These are phyloP conservation scores for Prorops nasuta DNA, from an alignment of 1,140 invertebrate species.

Conservation along the genomic window DNA sequence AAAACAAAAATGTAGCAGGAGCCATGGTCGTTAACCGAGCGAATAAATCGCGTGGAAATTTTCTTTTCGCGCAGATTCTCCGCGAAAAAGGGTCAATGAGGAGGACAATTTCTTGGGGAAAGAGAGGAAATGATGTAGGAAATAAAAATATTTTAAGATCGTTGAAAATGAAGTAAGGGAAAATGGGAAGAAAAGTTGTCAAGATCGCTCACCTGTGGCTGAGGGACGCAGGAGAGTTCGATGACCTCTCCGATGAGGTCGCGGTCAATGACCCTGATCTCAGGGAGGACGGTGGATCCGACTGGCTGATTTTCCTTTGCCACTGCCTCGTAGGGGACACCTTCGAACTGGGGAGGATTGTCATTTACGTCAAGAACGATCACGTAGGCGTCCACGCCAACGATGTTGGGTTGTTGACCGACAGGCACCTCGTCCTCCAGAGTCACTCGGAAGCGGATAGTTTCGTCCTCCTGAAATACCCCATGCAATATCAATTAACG, in stretches of 20 bases:
- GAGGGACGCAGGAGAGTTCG: constrained; percentile 69
- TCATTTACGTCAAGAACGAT: constrained; percentile 88
- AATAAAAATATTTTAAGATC: too few relatives aligned
- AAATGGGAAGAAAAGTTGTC: too few relatives aligned
- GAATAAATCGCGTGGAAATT: too few relatives aligned
- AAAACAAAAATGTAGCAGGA: too few relatives aligned
- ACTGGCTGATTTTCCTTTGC: constrained; percentile 75
- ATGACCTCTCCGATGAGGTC: constrained; percentile 79
- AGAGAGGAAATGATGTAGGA: too few relatives aligned
- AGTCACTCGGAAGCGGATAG: constrained; percentile 72
- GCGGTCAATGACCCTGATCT: constrained; percentile 72
- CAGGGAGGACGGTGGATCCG: constrained; percentile 71
- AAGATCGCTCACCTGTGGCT: constrained; percentile 57
- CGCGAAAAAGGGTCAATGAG: too few relatives aligned
- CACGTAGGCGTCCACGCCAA: constrained; percentile 74
- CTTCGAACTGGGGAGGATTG: constrained; percentile 74
- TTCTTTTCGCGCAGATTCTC: too few relatives aligned
- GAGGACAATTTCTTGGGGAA: too few relatives aligned
- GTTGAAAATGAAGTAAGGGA: too few relatives aligned
- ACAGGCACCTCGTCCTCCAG: constrained; percentile 74
- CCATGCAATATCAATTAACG: neutral
- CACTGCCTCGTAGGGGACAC: constrained; percentile 77
- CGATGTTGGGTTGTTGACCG: constrained; percentile 71
- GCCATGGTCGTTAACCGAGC: too few relatives aligned
- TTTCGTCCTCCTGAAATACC: constrained; percentile 67